These are phyloP conservation scores for Tachystola acroxantha DNA, from an alignment of 2,888 invertebrate species.

Conservation along the genomic window DNA sequence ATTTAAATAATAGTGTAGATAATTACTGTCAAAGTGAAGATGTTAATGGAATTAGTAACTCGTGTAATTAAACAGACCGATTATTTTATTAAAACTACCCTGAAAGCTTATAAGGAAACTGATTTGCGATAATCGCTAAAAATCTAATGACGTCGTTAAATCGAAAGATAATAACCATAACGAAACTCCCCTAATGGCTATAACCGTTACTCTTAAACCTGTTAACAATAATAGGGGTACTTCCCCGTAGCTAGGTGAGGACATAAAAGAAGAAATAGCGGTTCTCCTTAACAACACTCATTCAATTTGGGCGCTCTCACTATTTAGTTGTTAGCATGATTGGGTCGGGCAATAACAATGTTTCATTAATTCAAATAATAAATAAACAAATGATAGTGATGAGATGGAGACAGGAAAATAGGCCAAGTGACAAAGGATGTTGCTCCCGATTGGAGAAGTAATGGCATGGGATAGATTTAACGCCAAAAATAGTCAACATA, in stretches of 20 bases:
- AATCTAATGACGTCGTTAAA: slow-evolving; percentile 7
- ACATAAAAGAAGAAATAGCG: not conserved
- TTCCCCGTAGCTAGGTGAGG: not conserved
- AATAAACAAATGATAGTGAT: slow-evolving; percentile 10
- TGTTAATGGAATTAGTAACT: too few species aligned
- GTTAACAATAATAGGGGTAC: slow-evolving; percentile 3
- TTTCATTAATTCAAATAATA: slow-evolving; percentile 19
- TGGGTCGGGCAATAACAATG: slow-evolving; percentile 9
- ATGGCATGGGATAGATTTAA: too few species aligned
- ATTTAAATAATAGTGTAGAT: too few species aligned
- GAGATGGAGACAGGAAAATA: not conserved
- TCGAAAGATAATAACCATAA: slow-evolving; percentile 4
- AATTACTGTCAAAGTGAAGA: too few species aligned
- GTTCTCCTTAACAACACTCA: slow-evolving; percentile 14
- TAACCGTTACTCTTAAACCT: slow-evolving; percentile 4
- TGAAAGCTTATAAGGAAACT: too few species aligned
- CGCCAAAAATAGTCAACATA: too few species aligned
- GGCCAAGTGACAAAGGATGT: not conserved
- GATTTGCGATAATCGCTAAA: slow-evolving; percentile 10
- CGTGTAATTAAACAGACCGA: too few species aligned
- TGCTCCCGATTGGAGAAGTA: too few species aligned
- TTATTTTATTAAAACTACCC: not conserved
- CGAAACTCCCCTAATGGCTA: slow-evolving; percentile 5
- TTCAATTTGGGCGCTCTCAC: slow-evolving; percentile 18
- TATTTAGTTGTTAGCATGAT: slow-evolving; percentile 13